Evolutionary conservation across 2,888 invertebrate species (phyloP).

Genomic region (Sphinx pinastri): DNA sequence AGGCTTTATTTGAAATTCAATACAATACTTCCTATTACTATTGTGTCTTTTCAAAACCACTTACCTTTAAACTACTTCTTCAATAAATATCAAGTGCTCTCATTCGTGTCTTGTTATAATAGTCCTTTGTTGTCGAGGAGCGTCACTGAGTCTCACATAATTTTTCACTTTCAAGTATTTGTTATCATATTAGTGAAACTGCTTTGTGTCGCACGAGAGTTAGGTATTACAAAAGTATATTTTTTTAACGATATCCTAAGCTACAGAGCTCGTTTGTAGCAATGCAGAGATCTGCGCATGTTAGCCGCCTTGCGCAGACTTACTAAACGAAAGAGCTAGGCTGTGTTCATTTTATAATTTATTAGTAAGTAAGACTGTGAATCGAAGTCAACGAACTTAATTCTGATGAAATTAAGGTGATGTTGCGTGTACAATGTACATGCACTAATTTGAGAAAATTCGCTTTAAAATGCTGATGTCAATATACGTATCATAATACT

Average conservation of each 20-base stretch:
- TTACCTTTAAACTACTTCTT: constrained; percentile 43
- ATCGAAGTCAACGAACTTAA: constrained; percentile 67
- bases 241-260: constrained; percentile 59
- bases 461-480: neutral
- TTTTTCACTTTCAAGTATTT: constrained; percentile 37
- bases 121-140: constrained; percentile 10
- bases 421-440: neutral
- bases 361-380: constrained; percentile 63
- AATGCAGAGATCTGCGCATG: constrained; percentile 82
- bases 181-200: constrained; percentile 44
- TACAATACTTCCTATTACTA: neutral
- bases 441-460: too few relatives aligned
- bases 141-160: constrained; percentile 41
- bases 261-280: constrained; percentile 75
- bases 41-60: constrained; percentile 35
- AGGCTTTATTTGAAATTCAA: too few relatives aligned
- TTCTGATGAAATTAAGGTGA: neutral
- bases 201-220: constrained; percentile 53
- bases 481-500: too few relatives aligned
- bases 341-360: constrained; percentile 64
- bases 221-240: constrained; percentile 51
- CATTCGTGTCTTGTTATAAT: constrained; percentile 25
- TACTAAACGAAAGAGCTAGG: constrained; percentile 43
- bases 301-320: constrained; percentile 72
- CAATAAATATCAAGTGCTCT: constrained; percentile 45